A percentile compares a stretch with the other conserved stretches of the same genome.
phyloP scores from a whole-genome alignment of 2,113 vertebrate species.

The Empidonax alnorum region DNA sequence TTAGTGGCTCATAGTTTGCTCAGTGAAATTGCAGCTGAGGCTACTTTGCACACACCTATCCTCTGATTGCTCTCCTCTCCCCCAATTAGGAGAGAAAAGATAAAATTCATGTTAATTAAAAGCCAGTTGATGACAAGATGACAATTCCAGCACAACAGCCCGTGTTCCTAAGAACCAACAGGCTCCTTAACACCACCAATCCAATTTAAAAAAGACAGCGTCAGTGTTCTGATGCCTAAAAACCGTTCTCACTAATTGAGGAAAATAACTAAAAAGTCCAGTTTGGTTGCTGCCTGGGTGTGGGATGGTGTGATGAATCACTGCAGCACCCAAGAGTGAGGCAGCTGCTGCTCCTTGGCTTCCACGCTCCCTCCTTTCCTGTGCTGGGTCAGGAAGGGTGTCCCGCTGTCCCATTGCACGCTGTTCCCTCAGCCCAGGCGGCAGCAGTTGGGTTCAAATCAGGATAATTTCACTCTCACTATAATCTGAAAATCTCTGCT shows the following conservation, averaged over 20 bases:
- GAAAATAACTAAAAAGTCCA: not conserved
- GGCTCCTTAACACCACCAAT: not conserved
- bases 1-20: not conserved
- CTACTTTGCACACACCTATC: not conserved
- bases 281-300: not conserved
- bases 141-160: not conserved
- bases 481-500: not conserved
- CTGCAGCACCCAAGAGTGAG: not conserved
- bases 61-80: not conserved
- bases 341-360: accelerated
- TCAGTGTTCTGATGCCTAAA: not conserved
- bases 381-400: not conserved
- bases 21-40: not conserved
- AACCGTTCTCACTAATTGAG: not conserved
- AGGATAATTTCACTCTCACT: not conserved
- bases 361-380: too few species aligned
- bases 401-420: not conserved
- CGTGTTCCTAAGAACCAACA: not conserved
- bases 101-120: not conserved
- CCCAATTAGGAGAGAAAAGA: not conserved
- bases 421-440: not conserved
- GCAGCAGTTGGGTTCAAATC: not conserved
- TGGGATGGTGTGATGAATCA: not conserved
- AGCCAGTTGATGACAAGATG: not conserved
- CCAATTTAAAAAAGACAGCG: not conserved